These are phyloP conservation scores for Perizoma affinitatum DNA, from an alignment of 2,888 invertebrate species.

Conservation along the genomic window DNA sequence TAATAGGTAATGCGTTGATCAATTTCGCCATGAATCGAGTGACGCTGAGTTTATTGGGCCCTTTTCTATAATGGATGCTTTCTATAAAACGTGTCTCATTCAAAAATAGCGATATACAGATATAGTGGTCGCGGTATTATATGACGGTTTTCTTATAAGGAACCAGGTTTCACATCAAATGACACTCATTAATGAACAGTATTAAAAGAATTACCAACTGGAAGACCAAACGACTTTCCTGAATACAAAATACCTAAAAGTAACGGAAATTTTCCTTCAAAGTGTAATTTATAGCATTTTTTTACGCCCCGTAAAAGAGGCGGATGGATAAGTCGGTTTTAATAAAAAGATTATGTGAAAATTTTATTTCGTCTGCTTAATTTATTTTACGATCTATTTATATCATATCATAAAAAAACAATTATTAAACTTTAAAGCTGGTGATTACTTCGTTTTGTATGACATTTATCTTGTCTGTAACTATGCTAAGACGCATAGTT, in stretches of 20 bases:
- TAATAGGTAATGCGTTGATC: too few relatives aligned
- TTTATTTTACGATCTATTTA: constrained; percentile 33
- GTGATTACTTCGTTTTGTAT: too few relatives aligned
- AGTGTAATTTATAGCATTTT: constrained; percentile 63
- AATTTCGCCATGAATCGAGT: too few relatives aligned
- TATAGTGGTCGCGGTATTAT: too few relatives aligned
- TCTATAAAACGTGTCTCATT: too few relatives aligned
- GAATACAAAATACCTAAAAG: constrained; percentile 53
- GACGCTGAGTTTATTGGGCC: too few relatives aligned
- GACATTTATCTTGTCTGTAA: too few relatives aligned
- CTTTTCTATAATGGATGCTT: too few relatives aligned
- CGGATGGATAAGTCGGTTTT: constrained; percentile 54
- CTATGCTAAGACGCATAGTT: too few relatives aligned
- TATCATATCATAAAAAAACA: constrained; percentile 6
- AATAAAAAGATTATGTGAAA: constrained; percentile 54
- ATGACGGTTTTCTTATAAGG: too few relatives aligned
- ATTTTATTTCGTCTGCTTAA: constrained; percentile 43
- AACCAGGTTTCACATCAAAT: background rate
- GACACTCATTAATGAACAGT: constrained; percentile 34
- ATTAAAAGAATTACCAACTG: constrained; percentile 53
- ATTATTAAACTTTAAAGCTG: too few relatives aligned
- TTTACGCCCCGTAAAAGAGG: constrained; percentile 60
- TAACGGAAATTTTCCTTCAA: constrained; percentile 51
- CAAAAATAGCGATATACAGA: too few relatives aligned
- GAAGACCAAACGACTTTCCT: constrained; percentile 39